phyloP scores from a whole-genome alignment of 2,888 invertebrate genomes.

The Stenoptilia bipunctidactyla region DNA sequence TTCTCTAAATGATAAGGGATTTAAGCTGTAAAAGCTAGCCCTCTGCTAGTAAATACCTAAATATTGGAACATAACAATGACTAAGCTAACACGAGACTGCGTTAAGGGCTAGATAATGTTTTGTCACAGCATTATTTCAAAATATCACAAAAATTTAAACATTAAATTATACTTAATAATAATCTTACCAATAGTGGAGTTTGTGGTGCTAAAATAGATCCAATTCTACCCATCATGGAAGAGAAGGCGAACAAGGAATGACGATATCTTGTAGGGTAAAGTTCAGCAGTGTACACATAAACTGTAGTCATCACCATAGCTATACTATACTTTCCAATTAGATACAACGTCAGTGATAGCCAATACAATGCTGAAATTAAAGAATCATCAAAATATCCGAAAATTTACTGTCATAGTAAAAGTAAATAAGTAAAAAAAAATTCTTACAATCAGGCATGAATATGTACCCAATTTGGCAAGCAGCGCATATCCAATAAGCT shows the following conservation, averaged over 20 bases:
- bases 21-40: no score
- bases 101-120: no score
- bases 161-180: no score
- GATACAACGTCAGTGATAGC: conserved; percentile 61
- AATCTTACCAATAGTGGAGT: conserved; percentile 74
- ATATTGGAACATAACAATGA: no score
- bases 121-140: no score
- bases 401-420: no score
- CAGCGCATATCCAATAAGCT: conserved; percentile 70
- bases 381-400: conserved; percentile 4
- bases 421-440: no score
- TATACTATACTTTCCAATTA: conserved; percentile 76
- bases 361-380: conserved; percentile 3
- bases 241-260: conserved; percentile 76
- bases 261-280: conserved; percentile 76
- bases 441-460: conserved; percentile 61
- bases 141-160: no score
- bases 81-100: no score
- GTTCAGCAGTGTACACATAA: conserved; percentile 77
- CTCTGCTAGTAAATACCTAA: no score
- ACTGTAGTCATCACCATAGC: conserved; percentile 75
- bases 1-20: no score
- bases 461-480: conserved; percentile 66
- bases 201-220: conserved; percentile 77
- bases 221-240: conserved; percentile 76